phyloP scores from a whole-genome alignment of 2,113 vertebrate genomes.

The Indicator indicator region DNA sequence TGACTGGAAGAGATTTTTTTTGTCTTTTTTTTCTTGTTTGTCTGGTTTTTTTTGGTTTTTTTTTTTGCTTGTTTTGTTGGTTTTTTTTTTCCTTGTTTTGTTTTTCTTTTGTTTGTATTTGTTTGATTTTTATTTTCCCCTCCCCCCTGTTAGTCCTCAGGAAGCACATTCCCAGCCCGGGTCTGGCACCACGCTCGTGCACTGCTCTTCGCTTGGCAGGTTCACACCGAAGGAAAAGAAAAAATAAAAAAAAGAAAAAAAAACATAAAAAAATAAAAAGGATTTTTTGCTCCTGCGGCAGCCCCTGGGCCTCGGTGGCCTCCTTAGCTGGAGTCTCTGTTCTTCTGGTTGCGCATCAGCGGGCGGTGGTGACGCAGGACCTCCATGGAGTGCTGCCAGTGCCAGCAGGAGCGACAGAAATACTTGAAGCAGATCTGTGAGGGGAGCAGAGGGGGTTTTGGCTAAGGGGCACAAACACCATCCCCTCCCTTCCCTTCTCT shows the following conservation, averaged over 20 bases:
- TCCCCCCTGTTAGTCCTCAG: constrained; percentile 75
- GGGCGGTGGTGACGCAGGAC: constrained; percentile 95
- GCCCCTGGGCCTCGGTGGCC: background rate
- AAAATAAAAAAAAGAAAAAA: background rate
- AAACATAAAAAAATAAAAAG: background rate
- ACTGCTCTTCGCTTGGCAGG: constrained; percentile 64
- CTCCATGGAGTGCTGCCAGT: constrained; percentile 97
- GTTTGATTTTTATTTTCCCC: background rate
- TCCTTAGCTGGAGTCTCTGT: constrained; percentile 90
- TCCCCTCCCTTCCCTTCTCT: fast-evolving
- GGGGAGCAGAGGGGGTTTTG: background rate
- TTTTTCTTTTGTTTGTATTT: background rate
- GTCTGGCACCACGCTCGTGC: constrained; percentile 67
- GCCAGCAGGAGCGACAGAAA: constrained; percentile 98
- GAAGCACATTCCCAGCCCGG: constrained; percentile 78
- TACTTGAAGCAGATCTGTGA: constrained; percentile 96
- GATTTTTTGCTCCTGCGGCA: constrained; percentile 18
- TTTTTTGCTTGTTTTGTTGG: background rate
- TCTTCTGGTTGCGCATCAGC: constrained; percentile 99
- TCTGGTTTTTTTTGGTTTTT: background rate
- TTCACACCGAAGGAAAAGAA: background rate
- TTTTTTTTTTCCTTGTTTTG: background rate
- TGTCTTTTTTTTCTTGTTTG: background rate
- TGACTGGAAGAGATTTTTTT: constrained; percentile 78
- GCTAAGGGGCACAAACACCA: too few relatives aligned